Evolutionary conservation across 1,140 invertebrate species (phyloP).

Genomic region (Heliconius eleuchia): DNA sequence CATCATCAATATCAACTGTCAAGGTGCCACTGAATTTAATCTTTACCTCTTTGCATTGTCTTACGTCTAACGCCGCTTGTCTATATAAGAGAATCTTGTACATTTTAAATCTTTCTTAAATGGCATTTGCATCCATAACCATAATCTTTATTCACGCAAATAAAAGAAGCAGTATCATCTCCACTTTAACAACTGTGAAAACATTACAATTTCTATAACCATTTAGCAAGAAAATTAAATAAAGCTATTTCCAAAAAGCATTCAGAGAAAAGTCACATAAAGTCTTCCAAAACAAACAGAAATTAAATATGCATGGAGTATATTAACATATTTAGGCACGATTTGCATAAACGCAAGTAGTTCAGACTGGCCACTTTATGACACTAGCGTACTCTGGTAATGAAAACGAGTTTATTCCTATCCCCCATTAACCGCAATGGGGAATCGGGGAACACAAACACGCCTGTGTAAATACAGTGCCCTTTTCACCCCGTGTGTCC

Average conservation of each 20-base stretch:
- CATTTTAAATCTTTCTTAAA: too few species aligned
- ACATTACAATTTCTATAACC: too few species aligned
- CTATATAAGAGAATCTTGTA: not conserved
- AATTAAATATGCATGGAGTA: conserved; percentile 43
- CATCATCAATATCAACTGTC: not conserved
- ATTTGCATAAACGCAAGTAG: conserved; percentile 53
- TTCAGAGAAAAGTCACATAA: conserved; percentile 20
- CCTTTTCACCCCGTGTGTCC: conserved; percentile 50
- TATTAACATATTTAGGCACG: conserved; percentile 45
- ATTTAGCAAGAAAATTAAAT: not conserved
- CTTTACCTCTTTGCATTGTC: not conserved
- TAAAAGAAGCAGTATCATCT: too few species aligned
- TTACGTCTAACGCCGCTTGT: not conserved
- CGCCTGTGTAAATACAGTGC: conserved; percentile 54
- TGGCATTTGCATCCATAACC: not conserved
- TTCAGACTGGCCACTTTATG: conserved; percentile 50
- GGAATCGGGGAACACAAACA: conserved; percentile 61
- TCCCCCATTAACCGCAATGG: conserved; percentile 46
- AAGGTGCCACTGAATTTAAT: too few species aligned
- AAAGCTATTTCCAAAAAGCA: conserved; percentile 3
- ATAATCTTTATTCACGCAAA: not conserved
- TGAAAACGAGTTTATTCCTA: conserved; percentile 58
- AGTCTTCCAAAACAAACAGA: conserved; percentile 27
- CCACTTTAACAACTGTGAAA: too few species aligned
- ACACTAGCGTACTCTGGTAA: conserved; percentile 54